Base-by-base conservation (phyloP, 2,888 invertebrate species). In the Conchocele bisecta region DNA sequence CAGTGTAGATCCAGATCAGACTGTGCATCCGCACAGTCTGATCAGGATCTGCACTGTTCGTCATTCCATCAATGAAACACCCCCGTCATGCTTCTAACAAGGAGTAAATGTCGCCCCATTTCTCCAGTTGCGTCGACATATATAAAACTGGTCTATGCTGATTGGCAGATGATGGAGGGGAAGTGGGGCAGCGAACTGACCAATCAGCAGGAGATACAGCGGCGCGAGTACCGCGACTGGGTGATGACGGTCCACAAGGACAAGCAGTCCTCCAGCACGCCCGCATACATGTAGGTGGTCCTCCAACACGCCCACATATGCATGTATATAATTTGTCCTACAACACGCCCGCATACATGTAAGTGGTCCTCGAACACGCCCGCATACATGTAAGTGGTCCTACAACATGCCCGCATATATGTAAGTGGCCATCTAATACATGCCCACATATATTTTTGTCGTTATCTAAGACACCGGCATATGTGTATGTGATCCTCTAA, bases 161-260 rank as follows among this genome's bases (percentile, higher is more conserved):
- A 28, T 37, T 96, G 96, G 88, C 95, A 96, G 84, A 92, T 97
- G 83, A 93, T 96, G n/a, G 95, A 95, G 59, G 96, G 96, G 13
- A 95, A 96, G 81, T 96, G 97, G 94, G 92, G 91, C 48, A 92
- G 91, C 48, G 95, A 96, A 92, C 92, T 98, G 57, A 96, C 96
- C 86, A 95, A 96, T 2, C 93, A 96, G 82, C 94, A 95, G 85
- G 95, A 96, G 78, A 95, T 95, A 46, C 98, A 98, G 92, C 94
- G 95, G 64, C 93, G 95, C 37, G 95, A 96, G 85, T 97, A 97
- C 90, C 93, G 96, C 58, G 94, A 96, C 85, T 97, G 97, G 97
- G 94, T 98, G 42, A 96, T 96, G 94, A 93, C 93, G 85, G 94
- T 96, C 70, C 93, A 96, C 53, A 95, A 95, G 90, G 94, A 95